Conservation (phyloP, 2,888 invertebrate species). For the Baronia brevicornis region DNA sequence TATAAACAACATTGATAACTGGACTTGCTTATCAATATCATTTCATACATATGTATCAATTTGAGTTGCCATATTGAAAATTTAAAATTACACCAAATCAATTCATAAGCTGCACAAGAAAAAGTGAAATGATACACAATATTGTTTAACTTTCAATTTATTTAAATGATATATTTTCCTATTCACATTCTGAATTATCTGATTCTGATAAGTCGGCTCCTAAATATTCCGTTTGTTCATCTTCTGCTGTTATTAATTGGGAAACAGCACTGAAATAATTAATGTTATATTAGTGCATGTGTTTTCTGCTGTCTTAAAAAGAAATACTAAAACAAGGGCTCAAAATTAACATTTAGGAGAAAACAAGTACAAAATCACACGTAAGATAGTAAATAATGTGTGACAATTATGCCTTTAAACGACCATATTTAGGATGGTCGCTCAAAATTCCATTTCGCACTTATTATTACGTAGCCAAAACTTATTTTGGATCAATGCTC, state of each 20-base stretch:
- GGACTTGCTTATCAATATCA: not conserved
- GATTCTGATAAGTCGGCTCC: conserved; percentile 34
- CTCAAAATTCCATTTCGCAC: too few relatives aligned
- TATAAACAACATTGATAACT: not conserved
- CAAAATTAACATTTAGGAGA: not conserved
- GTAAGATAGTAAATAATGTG: too few relatives aligned
- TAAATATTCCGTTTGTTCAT: conserved; percentile 49
- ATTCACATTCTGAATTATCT: conserved; percentile 30
- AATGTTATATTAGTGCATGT: conserved; percentile 1
- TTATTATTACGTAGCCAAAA: too few relatives aligned
- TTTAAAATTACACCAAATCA: not conserved
- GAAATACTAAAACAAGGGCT: not conserved
- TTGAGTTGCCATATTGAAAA: not conserved
- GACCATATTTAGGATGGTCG: too few relatives aligned
- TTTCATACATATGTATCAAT: not conserved
- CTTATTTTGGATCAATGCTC: too few relatives aligned
- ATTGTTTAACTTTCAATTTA: conserved; percentile 10
- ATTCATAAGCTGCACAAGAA: too few relatives aligned
- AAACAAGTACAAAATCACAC: too few relatives aligned
- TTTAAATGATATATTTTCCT: conserved; percentile 18
- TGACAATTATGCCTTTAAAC: too few relatives aligned
- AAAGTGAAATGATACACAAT: not conserved
- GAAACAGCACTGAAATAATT: conserved; percentile 77
- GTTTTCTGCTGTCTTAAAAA: not conserved
- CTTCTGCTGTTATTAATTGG: conserved; percentile 80